Evolutionary conservation across 2,797 vertebrate genomes (phyloP).

Genomic region (Champsocephalus gunnari): DNA sequence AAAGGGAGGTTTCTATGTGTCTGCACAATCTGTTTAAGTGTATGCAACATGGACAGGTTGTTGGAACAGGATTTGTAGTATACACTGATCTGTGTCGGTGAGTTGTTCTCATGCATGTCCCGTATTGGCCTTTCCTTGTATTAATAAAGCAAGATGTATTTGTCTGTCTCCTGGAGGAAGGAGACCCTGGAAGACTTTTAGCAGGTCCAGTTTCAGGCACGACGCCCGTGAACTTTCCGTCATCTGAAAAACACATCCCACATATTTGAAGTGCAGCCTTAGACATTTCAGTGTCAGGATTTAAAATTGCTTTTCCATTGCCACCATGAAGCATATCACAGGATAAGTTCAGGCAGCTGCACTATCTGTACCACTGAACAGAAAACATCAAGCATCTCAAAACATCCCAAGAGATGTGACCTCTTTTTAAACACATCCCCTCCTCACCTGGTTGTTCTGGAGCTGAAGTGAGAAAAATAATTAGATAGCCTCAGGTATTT

Average conservation of each 20-base stretch:
- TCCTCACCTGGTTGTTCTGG: neutral
- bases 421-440: constrained; percentile 20
- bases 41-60: neutral
- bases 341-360: neutral
- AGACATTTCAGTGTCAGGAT: constrained; percentile 19
- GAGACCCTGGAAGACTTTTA: constrained; percentile 25
- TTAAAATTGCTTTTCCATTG: constrained; percentile 32
- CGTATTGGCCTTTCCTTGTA: constrained; percentile 27
- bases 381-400: neutral
- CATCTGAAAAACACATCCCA: constrained; percentile 19
- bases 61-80: constrained; percentile 27
- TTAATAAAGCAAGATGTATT: constrained; percentile 41
- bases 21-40: constrained; percentile 25
- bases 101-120: constrained; percentile 38
- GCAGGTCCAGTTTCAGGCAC: constrained; percentile 16
- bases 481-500: constrained; percentile 1
- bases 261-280: constrained; percentile 1
- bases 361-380: neutral
- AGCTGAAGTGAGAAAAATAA: constrained; percentile 5
- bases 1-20: constrained; percentile 31
- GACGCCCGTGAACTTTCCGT: neutral
- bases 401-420: constrained; percentile 14
- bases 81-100: constrained; percentile 34
- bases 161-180: constrained; percentile 22
- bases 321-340: constrained; percentile 7